Evolutionary conservation across 2,888 invertebrate genomes (phyloP).

Genomic region (Hirtodrosophila duncani): DNA sequence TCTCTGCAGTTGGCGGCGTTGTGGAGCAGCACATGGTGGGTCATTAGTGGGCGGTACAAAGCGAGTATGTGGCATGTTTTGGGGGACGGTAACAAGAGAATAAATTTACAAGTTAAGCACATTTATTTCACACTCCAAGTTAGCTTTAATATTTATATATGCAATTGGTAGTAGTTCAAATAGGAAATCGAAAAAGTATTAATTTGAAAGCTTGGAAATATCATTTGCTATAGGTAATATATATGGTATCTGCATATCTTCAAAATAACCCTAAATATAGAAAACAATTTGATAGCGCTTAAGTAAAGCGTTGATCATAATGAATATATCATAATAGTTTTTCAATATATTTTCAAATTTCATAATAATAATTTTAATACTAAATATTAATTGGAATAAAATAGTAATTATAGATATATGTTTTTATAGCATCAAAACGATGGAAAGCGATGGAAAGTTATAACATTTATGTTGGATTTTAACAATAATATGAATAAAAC

Average conservation of each 20-base stretch:
- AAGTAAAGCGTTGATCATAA: slow-evolving; percentile 12
- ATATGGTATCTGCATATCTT: no score
- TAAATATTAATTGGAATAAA: slow-evolving; percentile 24
- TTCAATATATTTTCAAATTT: neutral
- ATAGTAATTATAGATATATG: slow-evolving; percentile 9
- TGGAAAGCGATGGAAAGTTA: neutral
- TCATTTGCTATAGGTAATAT: slow-evolving; percentile 21
- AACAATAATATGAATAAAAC: slow-evolving; percentile 12
- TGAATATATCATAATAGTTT: slow-evolving; percentile 3
- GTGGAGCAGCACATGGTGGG: neutral
- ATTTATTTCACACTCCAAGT: slow-evolving; percentile 29
- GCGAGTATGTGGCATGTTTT: slow-evolving; percentile 31
- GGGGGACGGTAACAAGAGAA: slow-evolving; percentile 58
- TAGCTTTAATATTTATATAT: no score
- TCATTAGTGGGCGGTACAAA: slow-evolving; percentile 38
- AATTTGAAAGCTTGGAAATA: slow-evolving; percentile 14
- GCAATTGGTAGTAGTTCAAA: slow-evolving; percentile 32
- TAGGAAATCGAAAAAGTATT: slow-evolving; percentile 11
- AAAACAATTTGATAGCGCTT: no score
- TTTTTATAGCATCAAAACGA: neutral
- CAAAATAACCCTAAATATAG: no score
- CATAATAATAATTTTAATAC: neutral
- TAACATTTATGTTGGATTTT: slow-evolving; percentile 1
- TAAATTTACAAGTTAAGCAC: slow-evolving; percentile 61
- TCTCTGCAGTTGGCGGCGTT: slow-evolving; percentile 39